phyloP scores from a whole-genome alignment of 2,888 invertebrate genomes.

The Limnephilus rhombicus region DNA sequence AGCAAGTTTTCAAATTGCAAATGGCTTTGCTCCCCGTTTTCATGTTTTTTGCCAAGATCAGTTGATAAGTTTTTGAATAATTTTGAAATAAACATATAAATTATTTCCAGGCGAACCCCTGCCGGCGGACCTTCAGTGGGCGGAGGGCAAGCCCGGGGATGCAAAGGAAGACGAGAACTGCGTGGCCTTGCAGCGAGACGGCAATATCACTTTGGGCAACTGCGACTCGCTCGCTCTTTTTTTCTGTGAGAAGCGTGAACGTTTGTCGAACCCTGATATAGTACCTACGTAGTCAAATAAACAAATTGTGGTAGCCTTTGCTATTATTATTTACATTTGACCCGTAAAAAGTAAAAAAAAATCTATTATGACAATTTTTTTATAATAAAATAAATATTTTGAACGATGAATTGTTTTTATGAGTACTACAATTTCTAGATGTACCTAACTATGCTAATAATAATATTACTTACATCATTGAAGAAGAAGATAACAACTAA shows the following conservation, averaged over 20 bases:
- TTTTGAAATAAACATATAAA: too few relatives aligned
- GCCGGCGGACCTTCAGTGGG: slow-evolving; percentile 59
- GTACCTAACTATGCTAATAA: too few relatives aligned
- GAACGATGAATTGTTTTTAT: too few relatives aligned
- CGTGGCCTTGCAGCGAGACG: slow-evolving; percentile 57
- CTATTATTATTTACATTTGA: not conserved
- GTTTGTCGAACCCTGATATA: not conserved
- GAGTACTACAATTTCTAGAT: too few relatives aligned
- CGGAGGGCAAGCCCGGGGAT: slow-evolving; percentile 52
- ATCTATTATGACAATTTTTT: too few relatives aligned
- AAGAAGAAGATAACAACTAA: too few relatives aligned
- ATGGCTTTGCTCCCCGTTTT: too few relatives aligned
- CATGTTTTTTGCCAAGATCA: too few relatives aligned
- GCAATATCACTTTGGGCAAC: slow-evolving; percentile 50
- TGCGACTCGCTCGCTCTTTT: slow-evolving; percentile 55
- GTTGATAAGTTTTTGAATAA: too few relatives aligned
- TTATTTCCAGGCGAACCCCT: slow-evolving; percentile 55
- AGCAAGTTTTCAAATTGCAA: too few relatives aligned
- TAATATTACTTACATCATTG: too few relatives aligned
- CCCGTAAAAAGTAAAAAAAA: not conserved
- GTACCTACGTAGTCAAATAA: not conserved
- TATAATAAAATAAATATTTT: too few relatives aligned
- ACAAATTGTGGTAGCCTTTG: not conserved
- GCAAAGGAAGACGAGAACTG: slow-evolving; percentile 51
- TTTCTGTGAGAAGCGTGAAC: slow-evolving; percentile 54